Conservation (phyloP, 2,113 vertebrate genomes). For the Psilopsiagon aymara region DNA sequence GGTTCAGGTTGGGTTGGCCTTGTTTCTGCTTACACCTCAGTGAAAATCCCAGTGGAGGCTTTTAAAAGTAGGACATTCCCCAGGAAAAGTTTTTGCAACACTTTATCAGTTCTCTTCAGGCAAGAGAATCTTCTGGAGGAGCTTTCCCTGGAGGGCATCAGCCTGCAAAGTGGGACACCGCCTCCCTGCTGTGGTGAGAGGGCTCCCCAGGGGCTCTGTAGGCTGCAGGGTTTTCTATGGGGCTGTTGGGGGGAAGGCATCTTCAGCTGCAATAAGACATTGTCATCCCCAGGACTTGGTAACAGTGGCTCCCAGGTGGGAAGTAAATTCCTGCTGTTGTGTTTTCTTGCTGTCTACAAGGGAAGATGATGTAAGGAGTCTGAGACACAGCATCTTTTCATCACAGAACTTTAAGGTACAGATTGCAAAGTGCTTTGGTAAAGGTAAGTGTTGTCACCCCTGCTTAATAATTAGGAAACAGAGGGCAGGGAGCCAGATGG, state of each 20-base stretch:
- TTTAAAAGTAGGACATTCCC: constrained; percentile 53
- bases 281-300: not conserved
- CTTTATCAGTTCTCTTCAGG: constrained; percentile 22
- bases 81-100: constrained; percentile 1
- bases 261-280: not conserved
- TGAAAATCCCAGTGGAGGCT: not conserved
- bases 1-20: not conserved
- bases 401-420: not conserved
- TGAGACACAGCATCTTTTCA: not conserved
- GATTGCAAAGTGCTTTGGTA: not conserved
- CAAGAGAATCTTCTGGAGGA: not conserved
- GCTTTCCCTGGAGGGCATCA: not conserved
- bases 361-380: not conserved
- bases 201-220: not conserved
- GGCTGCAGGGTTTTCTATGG: not conserved
- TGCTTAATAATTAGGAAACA: not conserved
- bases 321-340: not conserved
- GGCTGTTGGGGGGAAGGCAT: not conserved
- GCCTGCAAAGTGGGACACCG: constrained; percentile 4
- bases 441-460: not conserved
- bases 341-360: not conserved
- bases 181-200: not conserved
- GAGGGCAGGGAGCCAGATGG: not conserved
- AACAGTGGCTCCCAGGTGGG: not conserved
- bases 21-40: not conserved